phyloP scores from a whole-genome alignment of 35 echinoderm and acorn worm species.

The Heliocidaris tuberculata region DNA sequence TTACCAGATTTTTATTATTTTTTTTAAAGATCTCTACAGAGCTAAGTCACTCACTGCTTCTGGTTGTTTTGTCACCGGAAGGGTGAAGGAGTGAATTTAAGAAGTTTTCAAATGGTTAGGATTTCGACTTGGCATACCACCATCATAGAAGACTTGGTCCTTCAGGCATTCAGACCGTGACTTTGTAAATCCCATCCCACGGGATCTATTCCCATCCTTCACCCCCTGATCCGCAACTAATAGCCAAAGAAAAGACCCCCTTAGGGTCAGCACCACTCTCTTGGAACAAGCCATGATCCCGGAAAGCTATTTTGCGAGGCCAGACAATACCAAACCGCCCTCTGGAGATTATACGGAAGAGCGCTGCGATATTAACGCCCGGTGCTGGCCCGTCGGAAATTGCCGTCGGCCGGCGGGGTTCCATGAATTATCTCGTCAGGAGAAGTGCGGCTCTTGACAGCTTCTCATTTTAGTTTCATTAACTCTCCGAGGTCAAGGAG shows the following conservation, averaged over 20 bases:
- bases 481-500: slow-evolving; percentile 3
- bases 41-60: too few relatives aligned
- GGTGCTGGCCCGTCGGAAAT: not conserved
- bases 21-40: too few relatives aligned
- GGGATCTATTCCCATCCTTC: not conserved
- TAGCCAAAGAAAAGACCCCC: not conserved
- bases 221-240: not conserved
- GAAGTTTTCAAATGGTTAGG: not conserved
- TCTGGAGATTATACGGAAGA: not conserved
- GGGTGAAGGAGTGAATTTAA: not conserved
- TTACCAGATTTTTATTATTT: too few relatives aligned
- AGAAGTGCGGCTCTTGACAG: not conserved
- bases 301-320: not conserved
- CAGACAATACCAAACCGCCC: not conserved
- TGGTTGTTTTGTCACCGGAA: too few relatives aligned
- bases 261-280: not conserved
- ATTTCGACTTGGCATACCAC: not conserved
- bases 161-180: not conserved
- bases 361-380: not conserved
- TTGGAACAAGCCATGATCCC: not conserved
- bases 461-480: slow-evolving; percentile 3
- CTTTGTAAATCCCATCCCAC: not conserved
- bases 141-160: not conserved
- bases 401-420: not conserved
- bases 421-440: not conserved